phyloP scores from a whole-genome alignment of 2,888 invertebrate genomes.

The Sarcophaga variegata region DNA sequence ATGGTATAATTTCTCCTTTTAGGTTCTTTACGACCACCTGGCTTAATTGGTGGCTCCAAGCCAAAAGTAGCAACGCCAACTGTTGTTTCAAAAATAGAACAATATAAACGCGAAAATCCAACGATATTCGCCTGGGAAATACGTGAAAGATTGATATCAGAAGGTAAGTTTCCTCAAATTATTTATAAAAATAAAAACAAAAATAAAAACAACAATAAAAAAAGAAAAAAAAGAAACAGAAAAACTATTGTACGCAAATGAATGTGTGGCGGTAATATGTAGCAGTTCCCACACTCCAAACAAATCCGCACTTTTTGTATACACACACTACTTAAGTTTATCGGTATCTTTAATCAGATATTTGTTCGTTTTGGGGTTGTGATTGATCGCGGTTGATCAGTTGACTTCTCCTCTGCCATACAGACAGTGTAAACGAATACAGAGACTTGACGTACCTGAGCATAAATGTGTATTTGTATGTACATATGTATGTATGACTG shows the following conservation, averaged over 20 bases:
- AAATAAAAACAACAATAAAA: neutral
- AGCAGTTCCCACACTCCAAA: slow-evolving; percentile 63
- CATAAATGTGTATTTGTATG: slow-evolving; percentile 28
- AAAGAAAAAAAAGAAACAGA: neutral
- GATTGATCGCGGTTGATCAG: slow-evolving; percentile 68
- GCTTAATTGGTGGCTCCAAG: slow-evolving; percentile 97
- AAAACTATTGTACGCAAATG: slow-evolving; percentile 7
- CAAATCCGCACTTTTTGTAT: slow-evolving; percentile 31
- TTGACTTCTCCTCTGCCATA: slow-evolving; percentile 49
- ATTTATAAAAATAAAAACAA: slow-evolving; percentile 3
- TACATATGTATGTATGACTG: neutral
- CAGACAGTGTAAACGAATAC: neutral
- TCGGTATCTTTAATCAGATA: slow-evolving; percentile 62
- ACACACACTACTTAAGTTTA: slow-evolving; percentile 42
- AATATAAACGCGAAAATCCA: slow-evolving; percentile 98
- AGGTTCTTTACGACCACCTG: slow-evolving; percentile 95
- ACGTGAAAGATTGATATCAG: slow-evolving; percentile 96
- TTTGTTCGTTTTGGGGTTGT: slow-evolving; percentile 63
- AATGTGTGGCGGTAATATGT: neutral
- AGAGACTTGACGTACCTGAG: neutral
- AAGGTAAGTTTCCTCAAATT: slow-evolving; percentile 86
- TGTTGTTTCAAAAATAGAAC: slow-evolving; percentile 98
- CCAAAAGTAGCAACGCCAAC: slow-evolving; percentile 99
- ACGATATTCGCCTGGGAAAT: slow-evolving; percentile 99
- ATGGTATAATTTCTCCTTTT: slow-evolving; percentile 60